Evolutionary conservation across 2,888 invertebrate genomes (phyloP), one percentile per base, ranked within the genome.

Genomic region (Cosmorhoe ocellata): DNA sequence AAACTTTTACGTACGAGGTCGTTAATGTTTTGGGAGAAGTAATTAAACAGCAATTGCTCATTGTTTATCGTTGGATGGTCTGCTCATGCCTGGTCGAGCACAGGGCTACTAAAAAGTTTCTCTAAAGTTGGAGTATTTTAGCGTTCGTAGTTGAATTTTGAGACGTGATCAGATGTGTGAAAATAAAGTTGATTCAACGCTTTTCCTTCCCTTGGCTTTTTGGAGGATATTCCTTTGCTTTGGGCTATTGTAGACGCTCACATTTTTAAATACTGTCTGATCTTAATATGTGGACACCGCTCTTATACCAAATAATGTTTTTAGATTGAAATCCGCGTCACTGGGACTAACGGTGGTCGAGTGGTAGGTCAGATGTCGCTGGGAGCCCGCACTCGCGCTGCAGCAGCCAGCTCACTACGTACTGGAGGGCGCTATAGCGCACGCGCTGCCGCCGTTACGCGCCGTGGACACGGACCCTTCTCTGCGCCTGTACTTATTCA

Each of bases 311-410:
- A 26, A 14, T 27, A 18, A 1, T 42, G 2, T 39, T 12, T 47
- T 4, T 56, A 89, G 89, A 89, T 89, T 51, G 89, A 89, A 63
- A 88, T 89, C 45, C 82, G 89, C 0, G 78, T 86, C 12, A 81
- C 80, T 5, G 78, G 81, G 18, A 77, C 76, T 26, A 74, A 66
- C 0, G 82, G 82, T 0, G 88, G 88, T 33, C 81, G 89, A 0
- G 86, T 88, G 5, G 89, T 96, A 41, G 95, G 95, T 43, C 95
- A 96, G 74, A 95, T 97, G 93, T 94, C 96, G 0, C 91, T 98
- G 48, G 97, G 97, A 63, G 94, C 97, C 3, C 94, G 95, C 8
- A 97, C 97, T 0, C 95, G 95, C n/a, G 96, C 96, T 1, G 95
- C 98, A 6, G 93, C 97, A 36, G 94, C 99, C 11, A 96, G 96